These are phyloP conservation scores for Elegia similella DNA, from an alignment of 2,888 invertebrate species.

Conservation along the genomic window DNA sequence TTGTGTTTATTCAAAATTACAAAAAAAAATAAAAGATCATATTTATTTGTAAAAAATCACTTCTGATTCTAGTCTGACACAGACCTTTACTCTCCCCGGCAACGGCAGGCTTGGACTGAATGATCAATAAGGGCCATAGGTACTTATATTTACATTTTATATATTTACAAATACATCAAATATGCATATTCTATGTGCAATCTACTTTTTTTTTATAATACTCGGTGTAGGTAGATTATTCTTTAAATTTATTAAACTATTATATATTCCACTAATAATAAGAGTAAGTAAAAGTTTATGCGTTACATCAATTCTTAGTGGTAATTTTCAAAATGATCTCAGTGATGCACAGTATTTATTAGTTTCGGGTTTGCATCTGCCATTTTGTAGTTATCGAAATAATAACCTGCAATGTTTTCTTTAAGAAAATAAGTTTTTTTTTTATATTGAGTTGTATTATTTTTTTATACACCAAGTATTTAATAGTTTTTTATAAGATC, in stretches of 20 bases:
- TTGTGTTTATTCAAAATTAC: too few species aligned
- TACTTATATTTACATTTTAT: background rate
- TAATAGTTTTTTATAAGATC: background rate
- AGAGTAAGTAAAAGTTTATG: background rate
- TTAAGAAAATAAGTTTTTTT: background rate
- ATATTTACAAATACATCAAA: background rate
- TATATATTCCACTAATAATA: too few species aligned
- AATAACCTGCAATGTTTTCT: background rate
- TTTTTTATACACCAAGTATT: background rate
- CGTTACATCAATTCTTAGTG: constrained; percentile 14
- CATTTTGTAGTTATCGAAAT: constrained; percentile 30
- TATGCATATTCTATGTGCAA: background rate
- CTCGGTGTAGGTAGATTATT: background rate
- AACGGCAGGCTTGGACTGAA: background rate
- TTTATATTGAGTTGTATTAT: background rate
- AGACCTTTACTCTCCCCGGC: background rate
- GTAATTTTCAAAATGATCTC: constrained; percentile 59
- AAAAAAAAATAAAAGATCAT: too few species aligned
- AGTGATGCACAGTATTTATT: constrained; percentile 63
- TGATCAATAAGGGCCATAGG: background rate
- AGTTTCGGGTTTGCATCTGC: constrained; percentile 49
- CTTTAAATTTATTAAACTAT: background rate
- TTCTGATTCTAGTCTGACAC: background rate
- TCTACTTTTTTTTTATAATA: background rate
- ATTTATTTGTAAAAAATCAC: background rate